These are phyloP conservation scores for Meandrina meandrites DNA, from an alignment of 92 coral and sea anemone species.

Conservation along the genomic window DNA sequence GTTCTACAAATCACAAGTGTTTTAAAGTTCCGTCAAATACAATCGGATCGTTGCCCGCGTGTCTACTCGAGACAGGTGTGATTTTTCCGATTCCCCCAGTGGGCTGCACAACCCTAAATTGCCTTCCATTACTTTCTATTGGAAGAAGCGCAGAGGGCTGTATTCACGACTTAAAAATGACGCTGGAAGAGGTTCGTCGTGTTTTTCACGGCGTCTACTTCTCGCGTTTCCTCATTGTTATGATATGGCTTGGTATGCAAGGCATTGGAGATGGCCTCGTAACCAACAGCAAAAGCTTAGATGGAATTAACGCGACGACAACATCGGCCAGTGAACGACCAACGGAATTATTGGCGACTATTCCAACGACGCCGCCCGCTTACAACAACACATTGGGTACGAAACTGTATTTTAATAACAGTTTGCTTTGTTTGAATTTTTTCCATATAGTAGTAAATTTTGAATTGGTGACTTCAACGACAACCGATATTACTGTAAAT, in stretches of 20 bases:
- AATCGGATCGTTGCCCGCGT: not conserved
- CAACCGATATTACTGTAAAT: not conserved
- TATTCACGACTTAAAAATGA: slow-evolving; percentile 20
- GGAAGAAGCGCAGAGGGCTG: slow-evolving; percentile 17
- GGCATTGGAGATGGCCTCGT: slow-evolving; percentile 17
- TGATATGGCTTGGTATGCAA: slow-evolving; percentile 50
- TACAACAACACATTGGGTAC: slow-evolving; percentile 49
- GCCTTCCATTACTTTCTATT: not conserved
- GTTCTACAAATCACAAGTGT: not conserved
- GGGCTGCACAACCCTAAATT: not conserved
- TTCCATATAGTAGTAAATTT: not conserved
- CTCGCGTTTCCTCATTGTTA: slow-evolving; percentile 18
- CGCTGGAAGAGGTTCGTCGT: slow-evolving; percentile 9
- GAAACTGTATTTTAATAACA: slow-evolving; percentile 7
- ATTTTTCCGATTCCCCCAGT: slow-evolving; percentile 31
- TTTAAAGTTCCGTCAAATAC: not conserved
- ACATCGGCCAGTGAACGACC: slow-evolving; percentile 21
- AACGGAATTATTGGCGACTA: slow-evolving; percentile 17
- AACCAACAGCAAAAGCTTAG: slow-evolving; percentile 18
- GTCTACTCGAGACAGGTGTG: slow-evolving; percentile 12
- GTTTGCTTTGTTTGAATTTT: not conserved
- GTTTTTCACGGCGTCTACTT: slow-evolving; percentile 43
- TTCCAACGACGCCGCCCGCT: not conserved
- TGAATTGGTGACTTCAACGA: not conserved
- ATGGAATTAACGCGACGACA: slow-evolving; percentile 18